Base-by-base conservation (phyloP, 2,113 vertebrate species). In the Cryptotis parvus region DNA sequence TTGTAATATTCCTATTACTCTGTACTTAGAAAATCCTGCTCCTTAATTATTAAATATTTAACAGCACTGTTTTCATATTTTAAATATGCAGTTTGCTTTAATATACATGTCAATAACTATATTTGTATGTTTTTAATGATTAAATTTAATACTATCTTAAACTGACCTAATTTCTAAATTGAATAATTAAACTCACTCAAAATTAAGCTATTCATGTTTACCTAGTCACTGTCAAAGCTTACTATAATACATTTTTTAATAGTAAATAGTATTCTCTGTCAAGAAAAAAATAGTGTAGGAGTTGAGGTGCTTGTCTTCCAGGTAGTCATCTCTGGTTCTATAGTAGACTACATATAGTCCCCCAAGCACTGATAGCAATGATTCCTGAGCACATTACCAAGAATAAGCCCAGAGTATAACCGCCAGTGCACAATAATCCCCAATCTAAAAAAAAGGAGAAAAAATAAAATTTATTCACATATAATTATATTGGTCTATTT, bases 131-230 rank as follows among this genome's bases (percentile, higher is more conserved):
- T 88, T 76, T 9, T 18, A 52, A 52, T 22, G 20, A 76, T 76
- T 6, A 12, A 70, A 52, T 12, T 22, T 27, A 76, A 65, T 41
- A 18, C 9, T 70, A 33, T 55, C 55, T 84, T 27, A 66, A 22
- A 84, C 31, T 0, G 26, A 77, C 33, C 27, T 49, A 1, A 20
- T 93, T 93, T 52, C 33, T 52, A 69, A 39, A 93, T 72, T 91
- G 20, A 88, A 24, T 49, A 74, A 84, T 69, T 88, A 75, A 84
- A 92, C 41, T 83, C 1, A 84, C 43, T 69, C 80, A n/a, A 74
- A 93, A 29, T 75, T 75, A 91, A 91, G 35, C 3, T 31, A 69
- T 18, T 49, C 20, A 24, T 69, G 5, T 85, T 45, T 0, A 49
- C 0, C 2, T 9, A 80, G 9, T 12, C 4, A 37, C 65, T 37